Evolutionary conservation across 2,113 vertebrate genomes (phyloP).

Genomic region (Nansenia antarctica): DNA sequence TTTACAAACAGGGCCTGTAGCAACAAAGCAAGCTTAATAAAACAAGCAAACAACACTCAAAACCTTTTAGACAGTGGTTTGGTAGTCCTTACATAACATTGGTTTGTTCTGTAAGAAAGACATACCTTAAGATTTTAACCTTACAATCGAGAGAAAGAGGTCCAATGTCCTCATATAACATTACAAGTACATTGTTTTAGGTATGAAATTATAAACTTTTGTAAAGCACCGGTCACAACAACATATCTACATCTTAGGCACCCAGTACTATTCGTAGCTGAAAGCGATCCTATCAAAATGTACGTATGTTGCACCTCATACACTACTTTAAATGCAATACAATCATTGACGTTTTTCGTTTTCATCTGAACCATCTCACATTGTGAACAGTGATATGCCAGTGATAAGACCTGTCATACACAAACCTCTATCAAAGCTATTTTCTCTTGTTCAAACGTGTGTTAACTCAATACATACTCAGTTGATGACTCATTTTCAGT

Average conservation of each 20-base stretch:
- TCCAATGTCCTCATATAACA: too few relatives aligned
- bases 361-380: slow-evolving; percentile 18
- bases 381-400: background rate
- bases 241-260: slow-evolving; percentile 29
- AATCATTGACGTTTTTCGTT: too few relatives aligned
- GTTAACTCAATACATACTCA: slow-evolving; percentile 5
- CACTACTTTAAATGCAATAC: background rate
- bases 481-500: background rate
- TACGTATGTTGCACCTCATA: background rate
- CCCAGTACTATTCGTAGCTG: background rate
- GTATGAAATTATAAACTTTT: slow-evolving; percentile 4
- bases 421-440: background rate
- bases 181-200: too few relatives aligned
- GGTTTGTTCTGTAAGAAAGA: too few relatives aligned
- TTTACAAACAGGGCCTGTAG: slow-evolving; percentile 35
- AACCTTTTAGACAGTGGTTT: slow-evolving; percentile 20
- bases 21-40: slow-evolving; percentile 10
- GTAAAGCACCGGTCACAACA: background rate
- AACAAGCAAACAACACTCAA: slow-evolving; percentile 13
- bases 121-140: too few relatives aligned
- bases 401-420: slow-evolving; percentile 15
- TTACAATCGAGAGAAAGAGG: too few relatives aligned
- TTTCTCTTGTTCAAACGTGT: background rate
- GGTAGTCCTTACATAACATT: background rate
- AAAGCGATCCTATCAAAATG: slow-evolving; percentile 5